These are phyloP conservation scores for Agelastica alni DNA, from an alignment of 2,888 invertebrate species.

Conservation along the genomic window DNA sequence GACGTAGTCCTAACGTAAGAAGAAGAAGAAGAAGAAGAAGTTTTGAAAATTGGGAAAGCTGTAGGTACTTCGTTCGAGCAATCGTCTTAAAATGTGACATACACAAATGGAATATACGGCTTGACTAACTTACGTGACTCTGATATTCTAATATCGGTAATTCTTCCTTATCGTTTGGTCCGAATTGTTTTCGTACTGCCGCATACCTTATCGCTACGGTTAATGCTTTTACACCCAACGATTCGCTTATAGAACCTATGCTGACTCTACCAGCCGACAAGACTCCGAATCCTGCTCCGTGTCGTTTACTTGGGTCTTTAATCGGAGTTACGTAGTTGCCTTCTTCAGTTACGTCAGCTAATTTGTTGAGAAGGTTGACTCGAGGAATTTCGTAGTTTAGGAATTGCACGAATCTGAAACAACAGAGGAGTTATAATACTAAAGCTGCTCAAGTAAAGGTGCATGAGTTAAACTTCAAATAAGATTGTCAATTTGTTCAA, in stretches of 20 bases:
- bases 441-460: too few relatives aligned
- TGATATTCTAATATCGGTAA: slow-evolving; percentile 90
- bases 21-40: too few relatives aligned
- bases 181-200: slow-evolving; percentile 86
- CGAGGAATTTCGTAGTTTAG: slow-evolving; percentile 80
- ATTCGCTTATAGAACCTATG: slow-evolving; percentile 68
- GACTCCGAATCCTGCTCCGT: slow-evolving; percentile 82
- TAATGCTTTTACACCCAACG: slow-evolving; percentile 72
- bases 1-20: too few relatives aligned
- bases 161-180: slow-evolving; percentile 70
- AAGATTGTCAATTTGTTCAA: too few relatives aligned
- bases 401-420: slow-evolving; percentile 72
- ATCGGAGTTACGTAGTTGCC: slow-evolving; percentile 82
- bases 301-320: slow-evolving; percentile 81
- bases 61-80: too few relatives aligned
- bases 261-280: slow-evolving; percentile 82
- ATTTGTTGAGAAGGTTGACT: slow-evolving; percentile 78
- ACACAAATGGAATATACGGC: slow-evolving; percentile 7
- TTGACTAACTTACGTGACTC: slow-evolving; percentile 67
- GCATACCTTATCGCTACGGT: slow-evolving; percentile 87
- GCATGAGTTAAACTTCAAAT: too few relatives aligned
- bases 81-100: too few relatives aligned
- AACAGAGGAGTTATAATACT: neutral
- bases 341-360: slow-evolving; percentile 82
- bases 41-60: too few relatives aligned